Evolutionary conservation across 2,113 vertebrate genomes (phyloP), one percentile per base, ranked within the genome.

Genomic region (Arothron firmamentum): DNA sequence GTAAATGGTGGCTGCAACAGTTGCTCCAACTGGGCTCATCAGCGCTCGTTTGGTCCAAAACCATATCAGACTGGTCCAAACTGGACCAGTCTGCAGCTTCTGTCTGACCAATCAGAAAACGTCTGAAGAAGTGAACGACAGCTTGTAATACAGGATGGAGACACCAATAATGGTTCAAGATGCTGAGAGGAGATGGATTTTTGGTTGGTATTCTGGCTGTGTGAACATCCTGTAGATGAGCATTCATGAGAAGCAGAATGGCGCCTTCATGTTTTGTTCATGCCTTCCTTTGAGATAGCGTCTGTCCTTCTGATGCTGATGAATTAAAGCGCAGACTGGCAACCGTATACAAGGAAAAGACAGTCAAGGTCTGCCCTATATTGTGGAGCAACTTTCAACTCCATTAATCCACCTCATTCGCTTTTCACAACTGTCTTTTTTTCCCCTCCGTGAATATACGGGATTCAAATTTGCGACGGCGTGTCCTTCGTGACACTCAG

Each of bases 401-500:
- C 70, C 79, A 89, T 90, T 88, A 90, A 89, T 90, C 80, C 83
- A 73, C 78, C 81, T 83, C 78, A 83, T 87, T 89, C 84, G 79
- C 78, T 78, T 85, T 77, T 85, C 81, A 76, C 74, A 73, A 73
- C 78, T 71, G 78, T 69, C 81, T 87, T 79, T 85, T 72, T 10
- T 6, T 6, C 31, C 31, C 31, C 80, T 88, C 84, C 61, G 85
- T 83, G 82, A 88, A 86, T 86, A 85, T 70, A 85, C 87, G 75
- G 77, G 79, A 74, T 75, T 75, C 67, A 81, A 80, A 90, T 89
- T 88, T 85, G 88, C 87, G 83, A 86, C 83, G 71, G 74, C 62
- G 72, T 88, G 91, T 90, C 90, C 90, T 92, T 90, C 85, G 76
- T 87, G 78, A 90, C 82, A 88, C 85, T 84, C 86, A 82, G 80